phyloP scores from a whole-genome alignment of 2,113 vertebrate genomes.

The Nothobranchius furzeri region DNA sequence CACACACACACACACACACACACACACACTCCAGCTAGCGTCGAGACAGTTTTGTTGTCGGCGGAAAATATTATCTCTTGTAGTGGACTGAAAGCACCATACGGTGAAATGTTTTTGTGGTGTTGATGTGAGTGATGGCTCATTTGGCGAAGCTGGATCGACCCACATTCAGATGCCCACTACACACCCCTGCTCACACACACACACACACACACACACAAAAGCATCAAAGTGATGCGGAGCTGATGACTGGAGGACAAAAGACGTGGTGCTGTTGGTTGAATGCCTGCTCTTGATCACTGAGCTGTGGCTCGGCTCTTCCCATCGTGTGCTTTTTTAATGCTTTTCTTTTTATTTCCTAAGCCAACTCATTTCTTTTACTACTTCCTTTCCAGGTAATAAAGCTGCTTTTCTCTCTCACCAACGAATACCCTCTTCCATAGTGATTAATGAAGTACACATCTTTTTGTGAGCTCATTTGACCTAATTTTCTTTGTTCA shows the following conservation, averaged over 20 bases:
- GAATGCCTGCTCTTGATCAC: constrained; percentile 7
- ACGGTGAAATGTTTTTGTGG: constrained; percentile 77
- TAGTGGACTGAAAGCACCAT: constrained; percentile 80
- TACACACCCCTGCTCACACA: constrained; percentile 30
- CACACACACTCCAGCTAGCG: constrained; percentile 56
- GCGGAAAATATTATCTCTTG: constrained; percentile 78
- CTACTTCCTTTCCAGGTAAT: neutral
- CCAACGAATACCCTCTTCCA: constrained; percentile 35
- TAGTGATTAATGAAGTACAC: constrained; percentile 58
- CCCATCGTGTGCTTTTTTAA: constrained; percentile 5
- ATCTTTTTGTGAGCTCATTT: constrained; percentile 61
- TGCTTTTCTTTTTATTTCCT: neutral
- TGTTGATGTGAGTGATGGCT: constrained; percentile 79
- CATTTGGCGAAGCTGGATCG: constrained; percentile 74
- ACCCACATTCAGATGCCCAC: constrained; percentile 70
- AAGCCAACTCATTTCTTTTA: neutral
- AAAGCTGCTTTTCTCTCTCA: constrained; percentile 6
- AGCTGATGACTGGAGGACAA: constrained; percentile 26
- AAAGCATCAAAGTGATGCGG: constrained; percentile 23
- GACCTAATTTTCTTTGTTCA: constrained; percentile 75
- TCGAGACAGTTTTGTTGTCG: constrained; percentile 77
- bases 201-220: constrained; percentile 4
- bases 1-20: constrained; percentile 22
- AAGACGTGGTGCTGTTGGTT: constrained; percentile 25
- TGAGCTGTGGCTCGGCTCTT: neutral